Base-by-base conservation (phyloP, 2,888 invertebrate species). In the Plebejus melissa region DNA sequence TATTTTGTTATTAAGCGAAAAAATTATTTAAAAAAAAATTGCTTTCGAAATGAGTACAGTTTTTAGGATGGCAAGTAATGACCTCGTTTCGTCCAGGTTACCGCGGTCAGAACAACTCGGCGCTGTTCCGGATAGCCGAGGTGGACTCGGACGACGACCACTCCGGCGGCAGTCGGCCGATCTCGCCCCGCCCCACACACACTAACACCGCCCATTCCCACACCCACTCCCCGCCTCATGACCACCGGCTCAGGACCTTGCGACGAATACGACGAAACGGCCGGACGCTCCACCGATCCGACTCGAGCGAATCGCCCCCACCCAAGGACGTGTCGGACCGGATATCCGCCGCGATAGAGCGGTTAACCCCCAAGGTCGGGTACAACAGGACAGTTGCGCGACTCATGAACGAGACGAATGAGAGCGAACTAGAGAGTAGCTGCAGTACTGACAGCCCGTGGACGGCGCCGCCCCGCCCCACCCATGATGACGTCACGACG, bases 131-230 rank as follows among this genome's bases (percentile, higher is more conserved):
- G 80, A 92, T 94, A 86, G 91, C 94, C 76, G 91, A 94, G 87
- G 91, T 95, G 77, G 95, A 95, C 82, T 95, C 95, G 0, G 96
- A 96, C 80, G 95, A 95, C 80, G 95, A 95, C 80, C 94, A 94
- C 76, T 91, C 94, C 4, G 86, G 84, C 1, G 82, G 88, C 80
- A 91, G 91, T 76, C 86, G 88, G 36, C 90, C 93, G 0, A 85
- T 89, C 80, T 91, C 93, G 5, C 92, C 92, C 0, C 80, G 88
- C 60, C 54, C 54, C 16, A 4, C 54, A 16, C 16, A 3, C 54
- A 4, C 54, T 1, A 54, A 16, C 54, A 16, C 16, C 16, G 9
- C 50, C 50, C 50, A 50, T 11, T 54, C 54, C 54, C 54, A 16
- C 54, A 16, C 54, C 54, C 54, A 16, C 54, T 54, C 54, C 54